Conservation (phyloP, 2,888 invertebrate species). For the Ectobius pallidus region DNA sequence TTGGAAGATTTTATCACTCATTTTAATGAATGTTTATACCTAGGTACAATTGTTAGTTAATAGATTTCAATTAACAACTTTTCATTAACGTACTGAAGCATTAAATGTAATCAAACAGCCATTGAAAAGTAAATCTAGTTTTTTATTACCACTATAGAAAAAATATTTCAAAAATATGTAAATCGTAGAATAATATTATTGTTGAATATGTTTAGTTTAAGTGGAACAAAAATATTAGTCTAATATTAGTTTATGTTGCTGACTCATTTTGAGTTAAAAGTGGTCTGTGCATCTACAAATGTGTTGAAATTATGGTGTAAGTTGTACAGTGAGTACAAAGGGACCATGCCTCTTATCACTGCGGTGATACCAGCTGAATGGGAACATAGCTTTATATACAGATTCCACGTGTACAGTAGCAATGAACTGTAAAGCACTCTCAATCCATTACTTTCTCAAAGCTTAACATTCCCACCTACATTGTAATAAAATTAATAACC, state of each 20-base stretch:
- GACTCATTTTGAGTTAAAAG: background rate
- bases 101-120: too few relatives aligned
- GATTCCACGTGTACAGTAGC: background rate
- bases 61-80: too few relatives aligned
- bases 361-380: constrained; percentile 37
- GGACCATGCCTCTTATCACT: constrained; percentile 39
- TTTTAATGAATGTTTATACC: too few relatives aligned
- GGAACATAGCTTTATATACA: constrained; percentile 37
- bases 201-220: too few relatives aligned
- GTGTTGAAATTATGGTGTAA: background rate
- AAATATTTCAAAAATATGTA: too few relatives aligned
- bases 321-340: constrained; percentile 31
- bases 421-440: background rate
- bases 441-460: background rate
- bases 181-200: too few relatives aligned
- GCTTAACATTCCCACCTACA: background rate
- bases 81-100: too few relatives aligned
- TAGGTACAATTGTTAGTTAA: too few relatives aligned
- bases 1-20: too few relatives aligned
- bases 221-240: too few relatives aligned
- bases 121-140: too few relatives aligned
- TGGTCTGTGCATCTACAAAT: background rate
- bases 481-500: background rate
- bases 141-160: too few relatives aligned
- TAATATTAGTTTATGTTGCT: background rate